Conservation (phyloP, 2,113 vertebrate genomes). For the Antigone vipio region DNA sequence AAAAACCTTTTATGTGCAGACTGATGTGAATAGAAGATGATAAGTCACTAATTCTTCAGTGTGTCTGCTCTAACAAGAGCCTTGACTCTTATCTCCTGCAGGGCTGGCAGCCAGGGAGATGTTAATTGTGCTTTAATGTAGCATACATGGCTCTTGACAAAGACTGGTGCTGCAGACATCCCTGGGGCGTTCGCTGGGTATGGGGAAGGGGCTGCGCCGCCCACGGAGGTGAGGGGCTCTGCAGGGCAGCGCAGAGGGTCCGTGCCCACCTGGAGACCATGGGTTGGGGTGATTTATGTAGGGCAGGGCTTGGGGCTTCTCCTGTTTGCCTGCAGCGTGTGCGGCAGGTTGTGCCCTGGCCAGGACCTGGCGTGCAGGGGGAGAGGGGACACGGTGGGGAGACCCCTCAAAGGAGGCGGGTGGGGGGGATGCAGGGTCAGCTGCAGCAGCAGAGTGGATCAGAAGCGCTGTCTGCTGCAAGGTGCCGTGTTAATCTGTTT, state of each 20-base stretch:
- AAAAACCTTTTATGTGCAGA: slow-evolving; percentile 6
- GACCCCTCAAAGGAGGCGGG: neutral
- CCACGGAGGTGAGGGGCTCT: neutral
- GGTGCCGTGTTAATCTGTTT: neutral
- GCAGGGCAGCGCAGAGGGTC: neutral
- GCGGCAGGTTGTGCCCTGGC: neutral
- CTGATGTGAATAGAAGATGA: neutral
- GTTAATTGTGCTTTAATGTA: neutral
- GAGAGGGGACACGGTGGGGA: neutral
- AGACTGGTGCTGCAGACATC: neutral
- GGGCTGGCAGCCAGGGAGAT: slow-evolving; percentile 18
- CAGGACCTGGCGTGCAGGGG: accelerated
- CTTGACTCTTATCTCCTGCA: neutral
- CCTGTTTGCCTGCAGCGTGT: neutral
- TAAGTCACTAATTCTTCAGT: slow-evolving; percentile 28
- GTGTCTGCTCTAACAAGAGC: neutral
- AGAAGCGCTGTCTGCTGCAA: accelerated
- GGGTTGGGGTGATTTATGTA: accelerated
- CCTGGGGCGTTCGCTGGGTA: neutral
- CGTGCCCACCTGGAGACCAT: neutral
- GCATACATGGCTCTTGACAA: neutral
- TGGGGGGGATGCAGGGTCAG: neutral
- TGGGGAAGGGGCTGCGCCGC: neutral
- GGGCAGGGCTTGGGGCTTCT: neutral
- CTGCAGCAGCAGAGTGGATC: neutral